A percentile compares a stretch with the other conserved stretches of the same genome.
phyloP scores from a whole-genome alignment of 1,140 invertebrate genomes.

The Micrasema longulum region DNA sequence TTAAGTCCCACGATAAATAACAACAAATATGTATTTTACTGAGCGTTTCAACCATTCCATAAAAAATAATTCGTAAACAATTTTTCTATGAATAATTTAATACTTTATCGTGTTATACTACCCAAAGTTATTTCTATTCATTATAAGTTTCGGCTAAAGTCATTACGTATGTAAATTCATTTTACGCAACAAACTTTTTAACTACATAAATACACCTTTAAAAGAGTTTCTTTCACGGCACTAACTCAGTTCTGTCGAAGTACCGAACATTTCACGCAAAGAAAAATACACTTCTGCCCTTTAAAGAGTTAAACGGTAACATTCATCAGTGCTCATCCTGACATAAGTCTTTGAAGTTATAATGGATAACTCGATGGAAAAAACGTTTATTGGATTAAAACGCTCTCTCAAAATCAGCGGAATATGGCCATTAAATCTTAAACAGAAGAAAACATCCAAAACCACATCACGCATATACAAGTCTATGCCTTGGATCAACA shows the following conservation, averaged over 20 bases:
- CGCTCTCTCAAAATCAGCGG: constrained; percentile 10
- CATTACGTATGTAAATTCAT: constrained; percentile 41
- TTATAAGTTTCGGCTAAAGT: constrained; percentile 34
- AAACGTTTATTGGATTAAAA: constrained; percentile 9
- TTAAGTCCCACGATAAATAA: too few species aligned
- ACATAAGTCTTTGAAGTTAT: background rate
- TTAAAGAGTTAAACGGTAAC: too few species aligned
- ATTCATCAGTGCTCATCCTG: too few species aligned
- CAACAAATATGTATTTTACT: too few species aligned
- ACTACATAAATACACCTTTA: constrained; percentile 33
- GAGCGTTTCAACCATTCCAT: background rate
- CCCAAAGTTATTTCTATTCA: constrained; percentile 31
- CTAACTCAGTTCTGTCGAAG: constrained; percentile 2
- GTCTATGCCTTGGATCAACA: constrained; percentile 13
- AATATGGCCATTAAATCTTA: constrained; percentile 27
- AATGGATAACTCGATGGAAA: constrained; percentile 8
- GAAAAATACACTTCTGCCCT: too few species aligned
- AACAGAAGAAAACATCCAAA: background rate
- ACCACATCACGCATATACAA: background rate
- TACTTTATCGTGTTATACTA: constrained; percentile 15
- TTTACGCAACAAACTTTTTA: constrained; percentile 33
- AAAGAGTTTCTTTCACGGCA: constrained; percentile 7
- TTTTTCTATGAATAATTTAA: background rate
- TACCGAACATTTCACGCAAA: background rate
- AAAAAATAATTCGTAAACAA: background rate